A percentile compares a stretch with the other conserved stretches of the same genome.
Evolutionary conservation across 2,113 vertebrate species (phyloP).

Genomic region (Urocitellus parryii): DNA sequence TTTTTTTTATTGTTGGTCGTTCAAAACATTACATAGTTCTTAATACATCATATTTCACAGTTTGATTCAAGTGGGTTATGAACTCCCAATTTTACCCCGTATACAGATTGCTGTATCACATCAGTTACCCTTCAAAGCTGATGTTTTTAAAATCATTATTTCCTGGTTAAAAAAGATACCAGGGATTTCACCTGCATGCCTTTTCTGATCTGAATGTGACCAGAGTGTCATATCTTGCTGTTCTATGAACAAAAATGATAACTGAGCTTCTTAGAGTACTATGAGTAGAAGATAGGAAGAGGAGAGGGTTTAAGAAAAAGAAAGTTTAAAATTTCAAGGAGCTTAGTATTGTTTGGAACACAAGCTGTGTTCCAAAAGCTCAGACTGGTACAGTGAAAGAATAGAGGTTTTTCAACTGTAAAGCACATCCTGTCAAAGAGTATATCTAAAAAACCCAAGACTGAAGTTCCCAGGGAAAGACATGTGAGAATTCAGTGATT

Average conservation of each 20-base stretch:
- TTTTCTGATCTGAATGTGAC: slow-evolving; percentile 27
- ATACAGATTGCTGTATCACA: no score
- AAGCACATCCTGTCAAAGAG: not conserved
- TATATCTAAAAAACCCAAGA: slow-evolving; percentile 7
- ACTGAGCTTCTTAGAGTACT: not conserved
- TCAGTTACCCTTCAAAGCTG: no score
- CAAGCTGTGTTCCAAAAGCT: not conserved
- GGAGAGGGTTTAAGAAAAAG: not conserved
- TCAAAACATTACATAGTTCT: no score
- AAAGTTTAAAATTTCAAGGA: not conserved
- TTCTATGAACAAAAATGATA: slow-evolving; percentile 27
- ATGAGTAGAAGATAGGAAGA: not conserved
- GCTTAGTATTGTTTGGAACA: not conserved
- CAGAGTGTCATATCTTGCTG: not conserved
- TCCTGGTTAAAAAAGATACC: not conserved
- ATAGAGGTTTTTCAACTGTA: slow-evolving; percentile 27
- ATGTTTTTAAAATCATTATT: not conserved
- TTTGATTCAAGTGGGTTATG: no score
- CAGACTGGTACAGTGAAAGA: slow-evolving; percentile 4
- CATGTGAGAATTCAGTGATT: slow-evolving; percentile 43
- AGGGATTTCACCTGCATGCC: not conserved
- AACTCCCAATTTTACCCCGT: no score
- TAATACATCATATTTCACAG: no score
- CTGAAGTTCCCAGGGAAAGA: slow-evolving; percentile 26
- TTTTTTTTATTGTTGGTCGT: no score